Evolutionary conservation across 2,888 invertebrate genomes (phyloP).

Genomic region (Yponomeuta evonymella): DNA sequence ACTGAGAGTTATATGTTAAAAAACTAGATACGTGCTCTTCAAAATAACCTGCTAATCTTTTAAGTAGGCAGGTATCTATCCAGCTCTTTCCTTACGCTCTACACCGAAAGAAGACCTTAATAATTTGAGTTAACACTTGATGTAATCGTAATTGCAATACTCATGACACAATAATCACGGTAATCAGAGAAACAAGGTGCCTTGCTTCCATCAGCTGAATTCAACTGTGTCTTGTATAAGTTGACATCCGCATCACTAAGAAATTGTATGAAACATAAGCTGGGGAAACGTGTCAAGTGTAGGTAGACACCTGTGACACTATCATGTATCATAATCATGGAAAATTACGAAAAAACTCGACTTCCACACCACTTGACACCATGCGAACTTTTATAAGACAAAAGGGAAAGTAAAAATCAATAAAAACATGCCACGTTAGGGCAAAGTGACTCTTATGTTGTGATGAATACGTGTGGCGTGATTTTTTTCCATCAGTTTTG

Average conservation of each 20-base stretch:
- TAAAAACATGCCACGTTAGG: background rate
- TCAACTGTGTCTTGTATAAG: background rate
- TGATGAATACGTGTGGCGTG: background rate
- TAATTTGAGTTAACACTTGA: background rate
- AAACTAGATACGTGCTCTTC: no score
- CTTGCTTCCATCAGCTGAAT: background rate
- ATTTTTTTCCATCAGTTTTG: constrained; percentile 1
- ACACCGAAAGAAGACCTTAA: background rate
- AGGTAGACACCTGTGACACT: background rate
- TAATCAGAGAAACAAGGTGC: background rate
- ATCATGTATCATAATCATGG: constrained; percentile 11
- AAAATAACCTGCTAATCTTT: no score
- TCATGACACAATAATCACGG: background rate
- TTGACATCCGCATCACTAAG: background rate
- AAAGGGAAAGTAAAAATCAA: constrained; percentile 13
- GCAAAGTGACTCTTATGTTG: background rate
- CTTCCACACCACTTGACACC: constrained; percentile 8
- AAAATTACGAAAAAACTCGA: constrained; percentile 7
- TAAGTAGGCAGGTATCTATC: no score
- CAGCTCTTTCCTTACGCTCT: no score
- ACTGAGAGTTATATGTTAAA: no score
- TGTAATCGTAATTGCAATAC: background rate
- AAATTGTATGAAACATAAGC: background rate
- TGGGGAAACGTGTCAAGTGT: background rate
- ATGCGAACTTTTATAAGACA: constrained; percentile 13